Conservation (phyloP, 2,113 vertebrate genomes). For the Struthio camelus region DNA sequence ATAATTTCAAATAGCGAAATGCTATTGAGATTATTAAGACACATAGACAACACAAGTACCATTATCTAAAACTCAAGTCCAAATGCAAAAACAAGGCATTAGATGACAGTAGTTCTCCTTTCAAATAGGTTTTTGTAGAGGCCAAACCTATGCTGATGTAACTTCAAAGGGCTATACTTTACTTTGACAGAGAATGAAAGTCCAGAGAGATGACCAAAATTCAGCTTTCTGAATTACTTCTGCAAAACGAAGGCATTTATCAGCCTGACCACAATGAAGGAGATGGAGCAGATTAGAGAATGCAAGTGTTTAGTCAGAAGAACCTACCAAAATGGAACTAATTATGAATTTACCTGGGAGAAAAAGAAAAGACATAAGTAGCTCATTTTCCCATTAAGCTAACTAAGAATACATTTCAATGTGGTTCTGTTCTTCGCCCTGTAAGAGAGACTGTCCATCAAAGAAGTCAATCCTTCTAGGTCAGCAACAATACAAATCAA, state of each 20-base stretch:
- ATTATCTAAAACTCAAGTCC: background rate
- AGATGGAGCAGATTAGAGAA: background rate
- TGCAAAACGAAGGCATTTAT: background rate
- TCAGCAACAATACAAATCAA: background rate
- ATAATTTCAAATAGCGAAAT: background rate
- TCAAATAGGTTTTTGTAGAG: background rate
- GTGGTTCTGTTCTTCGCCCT: background rate
- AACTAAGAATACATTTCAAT: background rate
- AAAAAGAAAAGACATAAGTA: background rate
- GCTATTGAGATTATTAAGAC: background rate
- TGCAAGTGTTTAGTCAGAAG: background rate
- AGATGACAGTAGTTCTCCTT: background rate
- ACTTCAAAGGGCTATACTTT: background rate
- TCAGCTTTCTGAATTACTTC: background rate
- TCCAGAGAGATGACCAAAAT: background rate
- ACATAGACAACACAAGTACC: background rate
- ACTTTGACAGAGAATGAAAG: background rate
- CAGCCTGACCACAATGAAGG: background rate
- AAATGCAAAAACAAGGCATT: background rate
- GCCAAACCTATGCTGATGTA: background rate
- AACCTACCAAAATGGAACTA: background rate
- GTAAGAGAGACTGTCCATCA: background rate
- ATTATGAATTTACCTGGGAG: background rate
- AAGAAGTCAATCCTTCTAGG: background rate
- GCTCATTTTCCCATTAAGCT: constrained; percentile 16